A percentile compares a stretch with the other conserved stretches of the same genome.
Evolutionary conservation across 2,888 invertebrate genomes (phyloP).

Genomic region (Pseudoips prasinana): DNA sequence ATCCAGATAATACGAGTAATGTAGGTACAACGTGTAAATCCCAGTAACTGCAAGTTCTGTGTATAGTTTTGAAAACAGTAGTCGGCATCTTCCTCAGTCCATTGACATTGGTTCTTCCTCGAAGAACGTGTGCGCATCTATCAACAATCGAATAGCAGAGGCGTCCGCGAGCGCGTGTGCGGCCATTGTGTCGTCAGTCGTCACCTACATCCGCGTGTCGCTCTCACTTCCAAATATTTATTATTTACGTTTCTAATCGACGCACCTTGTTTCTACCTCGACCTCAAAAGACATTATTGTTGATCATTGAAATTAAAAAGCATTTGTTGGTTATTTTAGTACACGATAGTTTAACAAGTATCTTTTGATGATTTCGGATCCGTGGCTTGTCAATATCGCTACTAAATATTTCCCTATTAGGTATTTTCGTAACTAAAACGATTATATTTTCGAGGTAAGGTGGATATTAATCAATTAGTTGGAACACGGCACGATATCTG

Average conservation of each 20-base stretch:
- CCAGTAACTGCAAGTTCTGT: slow-evolving; percentile 33
- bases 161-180: slow-evolving; percentile 32
- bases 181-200: slow-evolving; percentile 46
- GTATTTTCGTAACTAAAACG: slow-evolving; percentile 14
- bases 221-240: slow-evolving; percentile 60
- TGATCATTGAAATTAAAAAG: slow-evolving; percentile 23
- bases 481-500: slow-evolving; percentile 8
- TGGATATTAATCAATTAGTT: slow-evolving; percentile 13
- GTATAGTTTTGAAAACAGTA: slow-evolving; percentile 61
- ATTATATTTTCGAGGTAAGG: slow-evolving; percentile 14
- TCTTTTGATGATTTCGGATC: slow-evolving; percentile 35
- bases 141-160: slow-evolving; percentile 42
- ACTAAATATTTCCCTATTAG: slow-evolving; percentile 16
- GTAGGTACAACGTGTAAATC: no score
- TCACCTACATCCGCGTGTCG: slow-evolving; percentile 46
- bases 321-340: slow-evolving; percentile 17
- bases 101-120: slow-evolving; percentile 55
- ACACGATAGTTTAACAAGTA: slow-evolving; percentile 15
- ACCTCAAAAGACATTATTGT: slow-evolving; percentile 15
- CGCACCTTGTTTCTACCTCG: slow-evolving; percentile 31
- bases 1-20: no score
- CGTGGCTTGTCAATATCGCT: slow-evolving; percentile 40
- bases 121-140: slow-evolving; percentile 67
- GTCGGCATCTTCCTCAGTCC: slow-evolving; percentile 45
- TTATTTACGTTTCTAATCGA: slow-evolving; percentile 50